These are phyloP conservation scores for Calonectris borealis DNA, from an alignment of 2,113 vertebrate genomes.

Conservation along the genomic window DNA sequence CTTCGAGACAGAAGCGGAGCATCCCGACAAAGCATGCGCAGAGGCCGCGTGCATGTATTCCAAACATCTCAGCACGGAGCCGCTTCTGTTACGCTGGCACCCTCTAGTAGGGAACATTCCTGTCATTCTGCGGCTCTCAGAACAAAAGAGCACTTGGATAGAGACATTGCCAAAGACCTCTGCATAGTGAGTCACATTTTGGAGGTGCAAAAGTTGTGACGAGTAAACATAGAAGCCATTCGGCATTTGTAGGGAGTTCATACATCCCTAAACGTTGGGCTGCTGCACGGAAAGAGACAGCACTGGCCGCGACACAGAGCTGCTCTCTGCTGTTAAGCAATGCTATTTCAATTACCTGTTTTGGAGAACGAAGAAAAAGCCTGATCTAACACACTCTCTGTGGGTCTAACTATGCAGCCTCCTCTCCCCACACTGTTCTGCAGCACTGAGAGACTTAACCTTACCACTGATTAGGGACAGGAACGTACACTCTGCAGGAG, in stretches of 20 bases:
- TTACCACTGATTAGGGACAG: neutral
- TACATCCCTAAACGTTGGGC: neutral
- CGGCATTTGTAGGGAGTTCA: neutral
- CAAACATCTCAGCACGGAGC: neutral
- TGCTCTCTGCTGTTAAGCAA: neutral
- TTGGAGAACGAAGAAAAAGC: neutral
- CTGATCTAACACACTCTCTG: neutral
- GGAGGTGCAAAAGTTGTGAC: neutral
- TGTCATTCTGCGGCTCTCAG: slow-evolving; percentile 30
- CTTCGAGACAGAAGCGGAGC: slow-evolving; percentile 7
- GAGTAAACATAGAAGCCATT: neutral
- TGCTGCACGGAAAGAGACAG: neutral
- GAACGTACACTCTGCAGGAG: neutral
- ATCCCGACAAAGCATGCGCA: neutral
- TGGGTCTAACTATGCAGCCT: neutral
- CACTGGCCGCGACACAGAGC: neutral
- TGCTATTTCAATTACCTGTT: neutral
- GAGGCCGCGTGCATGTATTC: neutral
- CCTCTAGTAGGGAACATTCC: slow-evolving; percentile 33
- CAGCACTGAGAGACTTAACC: neutral
- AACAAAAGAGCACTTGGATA: slow-evolving; percentile 29
- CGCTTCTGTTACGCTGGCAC: neutral
- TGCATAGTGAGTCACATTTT: slow-evolving; percentile 26
- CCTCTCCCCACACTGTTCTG: neutral
- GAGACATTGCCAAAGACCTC: slow-evolving; percentile 19